These are phyloP conservation scores for Borostomias antarcticus DNA, from an alignment of 2,797 vertebrate species.

Conservation along the genomic window DNA sequence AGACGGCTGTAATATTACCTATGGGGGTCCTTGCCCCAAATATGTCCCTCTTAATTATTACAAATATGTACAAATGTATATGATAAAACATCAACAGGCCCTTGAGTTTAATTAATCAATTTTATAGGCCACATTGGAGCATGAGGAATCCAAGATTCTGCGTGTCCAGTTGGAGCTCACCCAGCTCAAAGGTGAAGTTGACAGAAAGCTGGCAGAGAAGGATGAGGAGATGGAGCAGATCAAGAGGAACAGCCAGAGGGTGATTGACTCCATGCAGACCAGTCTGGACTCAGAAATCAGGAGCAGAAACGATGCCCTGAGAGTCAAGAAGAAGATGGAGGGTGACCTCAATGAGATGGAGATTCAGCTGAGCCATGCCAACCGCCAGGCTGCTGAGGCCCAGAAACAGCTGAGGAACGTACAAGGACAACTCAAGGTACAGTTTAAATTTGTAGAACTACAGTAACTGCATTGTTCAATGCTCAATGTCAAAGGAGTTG, in stretches of 20 bases:
- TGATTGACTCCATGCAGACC: conserved; percentile 84
- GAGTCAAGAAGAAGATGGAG: conserved; percentile 93
- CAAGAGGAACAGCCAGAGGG: conserved; percentile 87
- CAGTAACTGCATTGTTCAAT: no score
- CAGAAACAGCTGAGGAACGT: conserved; percentile 85
- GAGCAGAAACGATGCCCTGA: conserved; percentile 87
- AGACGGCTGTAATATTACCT: no score
- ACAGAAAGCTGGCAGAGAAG: conserved; percentile 86
- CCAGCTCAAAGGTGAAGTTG: conserved; percentile 87
- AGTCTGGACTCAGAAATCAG: conserved; percentile 83
- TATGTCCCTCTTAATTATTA: no score
- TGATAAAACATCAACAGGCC: no score
- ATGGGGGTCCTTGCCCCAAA: no score
- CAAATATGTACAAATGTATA: no score
- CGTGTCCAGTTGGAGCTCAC: conserved; percentile 86
- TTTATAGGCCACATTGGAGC: conserved; percentile 83
- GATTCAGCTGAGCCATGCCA: conserved; percentile 86
- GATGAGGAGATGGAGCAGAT: conserved; percentile 91
- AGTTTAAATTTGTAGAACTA: no score
- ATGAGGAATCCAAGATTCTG: conserved; percentile 89
- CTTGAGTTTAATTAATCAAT: no score
- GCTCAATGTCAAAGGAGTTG: no score
- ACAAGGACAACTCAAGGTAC: conserved; percentile 87
- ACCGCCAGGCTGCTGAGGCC: conserved; percentile 81
- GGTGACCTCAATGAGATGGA: conserved; percentile 89